A percentile compares a stretch with the other conserved stretches of the same genome.
Conservation (phyloP, 2,113 vertebrate species). For the Verasper variegatus region DNA sequence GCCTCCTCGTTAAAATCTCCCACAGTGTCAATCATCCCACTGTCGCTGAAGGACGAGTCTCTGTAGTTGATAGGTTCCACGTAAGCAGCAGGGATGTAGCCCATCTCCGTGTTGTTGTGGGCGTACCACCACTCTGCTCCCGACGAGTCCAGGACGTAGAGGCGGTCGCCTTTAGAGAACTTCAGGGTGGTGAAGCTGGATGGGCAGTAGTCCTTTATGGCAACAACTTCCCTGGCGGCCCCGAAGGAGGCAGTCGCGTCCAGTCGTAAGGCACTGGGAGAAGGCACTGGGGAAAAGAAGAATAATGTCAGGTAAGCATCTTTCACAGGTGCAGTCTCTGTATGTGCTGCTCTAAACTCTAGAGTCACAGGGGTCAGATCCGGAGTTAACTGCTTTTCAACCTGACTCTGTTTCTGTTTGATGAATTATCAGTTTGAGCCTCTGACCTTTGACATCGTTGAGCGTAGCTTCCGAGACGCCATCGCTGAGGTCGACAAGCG, state of each 20-base stretch:
- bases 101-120: constrained; percentile 98
- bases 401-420: neutral
- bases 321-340: no score
- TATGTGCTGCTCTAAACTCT: no score
- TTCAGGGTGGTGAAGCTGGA: constrained; percentile 96
- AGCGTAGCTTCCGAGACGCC: constrained; percentile 87
- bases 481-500: constrained; percentile 90
- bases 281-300: constrained; percentile 86
- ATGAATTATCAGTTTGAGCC: neutral
- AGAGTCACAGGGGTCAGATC: neutral
- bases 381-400: neutral
- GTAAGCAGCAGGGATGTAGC: constrained; percentile 95
- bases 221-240: constrained; percentile 91
- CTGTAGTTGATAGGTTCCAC: constrained; percentile 89
- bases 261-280: constrained; percentile 92
- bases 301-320: neutral
- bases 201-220: constrained; percentile 96
- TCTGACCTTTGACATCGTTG: constrained; percentile 90
- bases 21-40: constrained; percentile 90
- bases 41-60: constrained; percentile 91
- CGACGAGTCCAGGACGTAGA: constrained; percentile 93
- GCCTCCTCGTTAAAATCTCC: constrained; percentile 87
- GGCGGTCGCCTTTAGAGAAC: constrained; percentile 95
- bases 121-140: constrained; percentile 99
- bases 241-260: constrained; percentile 88